A percentile compares a stretch with the other conserved stretches of the same genome.
phyloP scores from a whole-genome alignment of 2,797 vertebrate genomes.

The Lutjanus argentimaculatus region DNA sequence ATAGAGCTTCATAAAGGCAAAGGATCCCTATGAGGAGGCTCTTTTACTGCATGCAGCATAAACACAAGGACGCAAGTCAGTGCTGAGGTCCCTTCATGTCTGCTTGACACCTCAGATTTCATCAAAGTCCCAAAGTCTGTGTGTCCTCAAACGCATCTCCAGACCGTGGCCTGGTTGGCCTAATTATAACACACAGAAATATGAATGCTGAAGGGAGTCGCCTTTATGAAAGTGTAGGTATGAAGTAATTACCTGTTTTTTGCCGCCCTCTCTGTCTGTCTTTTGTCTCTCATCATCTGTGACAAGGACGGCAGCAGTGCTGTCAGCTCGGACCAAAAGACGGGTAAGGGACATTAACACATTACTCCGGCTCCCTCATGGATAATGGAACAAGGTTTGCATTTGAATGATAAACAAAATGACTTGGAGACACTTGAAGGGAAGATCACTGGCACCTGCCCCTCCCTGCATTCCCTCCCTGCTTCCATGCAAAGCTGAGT shows the following conservation, averaged over 20 bases:
- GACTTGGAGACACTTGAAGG: slow-evolving; percentile 81
- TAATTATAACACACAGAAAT: slow-evolving; percentile 85
- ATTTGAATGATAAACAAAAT: slow-evolving; percentile 90
- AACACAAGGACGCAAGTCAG: slow-evolving; percentile 43
- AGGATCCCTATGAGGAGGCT: slow-evolving; percentile 48
- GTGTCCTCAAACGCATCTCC: slow-evolving; percentile 73
- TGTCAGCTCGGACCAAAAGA: slow-evolving; percentile 79
- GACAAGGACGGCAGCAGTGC: slow-evolving; percentile 61
- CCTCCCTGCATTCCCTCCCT: slow-evolving; percentile 52
- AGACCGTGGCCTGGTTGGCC: slow-evolving; percentile 71
- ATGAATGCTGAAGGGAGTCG: slow-evolving; percentile 72
- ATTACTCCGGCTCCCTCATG: slow-evolving; percentile 84
- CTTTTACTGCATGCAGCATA: slow-evolving; percentile 60
- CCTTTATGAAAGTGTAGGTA: slow-evolving; percentile 70
- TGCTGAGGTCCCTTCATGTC: slow-evolving; percentile 71
- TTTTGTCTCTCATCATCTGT: slow-evolving; percentile 77
- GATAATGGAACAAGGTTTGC: slow-evolving; percentile 89
- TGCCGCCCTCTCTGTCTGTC: slow-evolving; percentile 51
- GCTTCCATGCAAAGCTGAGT: slow-evolving; percentile 66
- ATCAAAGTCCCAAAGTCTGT: slow-evolving; percentile 76
- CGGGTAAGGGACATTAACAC: slow-evolving; percentile 80
- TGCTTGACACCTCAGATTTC: slow-evolving; percentile 73
- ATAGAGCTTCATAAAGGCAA: slow-evolving; percentile 63
- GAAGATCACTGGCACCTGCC: slow-evolving; percentile 79
- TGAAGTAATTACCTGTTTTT: slow-evolving; percentile 85